Conservation (phyloP, 2,113 vertebrate species). For the Corythornis vintsioides region DNA sequence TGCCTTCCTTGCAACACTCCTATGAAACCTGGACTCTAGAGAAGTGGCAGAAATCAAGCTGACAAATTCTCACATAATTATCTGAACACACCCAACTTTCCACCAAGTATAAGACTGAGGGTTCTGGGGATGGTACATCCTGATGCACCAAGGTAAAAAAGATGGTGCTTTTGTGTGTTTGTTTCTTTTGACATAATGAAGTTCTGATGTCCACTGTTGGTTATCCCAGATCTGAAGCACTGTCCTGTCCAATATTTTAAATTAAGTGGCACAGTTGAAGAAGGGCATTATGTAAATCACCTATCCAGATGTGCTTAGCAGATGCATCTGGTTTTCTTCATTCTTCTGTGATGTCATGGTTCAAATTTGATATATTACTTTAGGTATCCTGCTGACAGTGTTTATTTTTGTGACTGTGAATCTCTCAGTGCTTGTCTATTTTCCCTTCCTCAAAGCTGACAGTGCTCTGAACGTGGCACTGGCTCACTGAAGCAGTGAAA, state of each 20-base stretch:
- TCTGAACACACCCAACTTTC: not conserved
- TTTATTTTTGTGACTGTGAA: not conserved
- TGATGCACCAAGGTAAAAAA: not conserved
- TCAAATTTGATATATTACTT: slow-evolving; percentile 1
- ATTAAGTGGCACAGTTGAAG: not conserved
- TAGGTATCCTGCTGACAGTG: not conserved
- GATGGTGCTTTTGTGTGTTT: not conserved
- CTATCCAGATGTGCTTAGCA: not conserved
- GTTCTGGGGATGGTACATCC: not conserved
- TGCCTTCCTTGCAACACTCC: not conserved
- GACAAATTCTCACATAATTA: not conserved
- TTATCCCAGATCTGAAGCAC: not conserved
- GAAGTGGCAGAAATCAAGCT: not conserved
- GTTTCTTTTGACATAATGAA: not conserved
- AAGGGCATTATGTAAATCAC: not conserved
- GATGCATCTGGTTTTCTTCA: not conserved
- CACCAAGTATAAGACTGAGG: not conserved
- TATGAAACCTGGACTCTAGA: not conserved
- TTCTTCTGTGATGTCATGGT: not conserved
- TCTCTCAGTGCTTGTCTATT: not conserved
- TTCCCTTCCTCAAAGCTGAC: not conserved
- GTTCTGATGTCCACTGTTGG: not conserved
- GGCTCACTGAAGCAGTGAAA: not conserved
- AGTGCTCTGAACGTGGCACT: not conserved
- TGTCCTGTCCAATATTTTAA: not conserved